Evolutionary conservation across 2,113 vertebrate species (phyloP), one percentile per base, ranked within the genome.

Genomic region (Zingel zingel): DNA sequence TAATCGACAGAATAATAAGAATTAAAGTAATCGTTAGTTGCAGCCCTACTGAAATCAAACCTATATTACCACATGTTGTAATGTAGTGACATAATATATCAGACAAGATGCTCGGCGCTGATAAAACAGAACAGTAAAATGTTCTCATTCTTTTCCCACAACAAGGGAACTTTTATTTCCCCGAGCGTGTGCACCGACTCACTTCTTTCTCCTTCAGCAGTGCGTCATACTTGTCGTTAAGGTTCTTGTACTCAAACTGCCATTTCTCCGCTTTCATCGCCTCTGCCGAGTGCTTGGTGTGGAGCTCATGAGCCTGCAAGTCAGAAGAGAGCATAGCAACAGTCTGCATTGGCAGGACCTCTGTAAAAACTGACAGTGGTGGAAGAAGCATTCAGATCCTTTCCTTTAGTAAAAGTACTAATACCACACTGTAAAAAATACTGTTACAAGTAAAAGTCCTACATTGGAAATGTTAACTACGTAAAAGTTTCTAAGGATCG

Each of bases 141-240:
- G 18, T 6, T 16, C 19, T 16, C 5, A 21, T 23, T 18, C 14
- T 23, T 36, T 62, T 6, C 61, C 12, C 12, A 12, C 21, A 36
- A 33, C 43, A 21, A 4, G 0, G 11, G 1, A 68, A 50, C 81
- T 15, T 69, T 36, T 6, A 18, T 43, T 59, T 56, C 51, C 51
- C 58, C 0, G 3, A 71, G 23, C 8, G 14, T 4, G 39, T 45
- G n/a, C 36, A 15, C 11, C 15, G 3, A 91, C 89, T 94, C 90
- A 98, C 97, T 96, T 98, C 97, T 85, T 96, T 97, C 93, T 98
- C 97, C 82, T 98, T 96, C 50, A 90, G 90, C 87, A 97, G 91
- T 0, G 93, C 93, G 4, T 98, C 95, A 4, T 95, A 97, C 87
- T 97, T 97, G 88, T 97, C 97, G 30, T 95, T 86, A 64, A 98